These are phyloP conservation scores for Dryomyza anilis DNA, from an alignment of 2,888 invertebrate species.

Conservation along the genomic window DNA sequence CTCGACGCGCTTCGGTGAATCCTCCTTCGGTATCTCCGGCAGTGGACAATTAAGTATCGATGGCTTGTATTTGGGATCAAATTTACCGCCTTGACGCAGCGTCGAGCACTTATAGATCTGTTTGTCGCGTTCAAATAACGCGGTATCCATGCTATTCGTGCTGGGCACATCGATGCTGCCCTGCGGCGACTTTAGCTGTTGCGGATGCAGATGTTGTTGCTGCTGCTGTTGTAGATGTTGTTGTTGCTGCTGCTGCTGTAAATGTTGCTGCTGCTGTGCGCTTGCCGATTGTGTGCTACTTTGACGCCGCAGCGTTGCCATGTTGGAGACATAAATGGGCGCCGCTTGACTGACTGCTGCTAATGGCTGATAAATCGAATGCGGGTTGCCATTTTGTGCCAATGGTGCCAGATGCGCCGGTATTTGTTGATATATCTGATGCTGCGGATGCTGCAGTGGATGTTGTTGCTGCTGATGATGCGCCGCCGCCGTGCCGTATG, in stretches of 20 bases:
- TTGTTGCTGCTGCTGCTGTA: constrained; percentile 37
- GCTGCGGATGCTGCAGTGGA: constrained; percentile 53
- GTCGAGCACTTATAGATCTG: constrained; percentile 62
- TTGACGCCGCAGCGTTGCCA: constrained; percentile 58
- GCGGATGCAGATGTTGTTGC: constrained; percentile 41
- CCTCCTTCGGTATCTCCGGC: constrained; percentile 61
- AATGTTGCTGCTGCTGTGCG: constrained; percentile 49
- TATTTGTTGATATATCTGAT: constrained; percentile 60
- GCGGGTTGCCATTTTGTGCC: constrained; percentile 54
- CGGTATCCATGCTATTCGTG: constrained; percentile 54
- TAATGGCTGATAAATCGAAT: constrained; percentile 57
- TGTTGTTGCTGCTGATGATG: constrained; percentile 51
- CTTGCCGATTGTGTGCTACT: constrained; percentile 51
- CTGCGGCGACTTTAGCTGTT: constrained; percentile 44
- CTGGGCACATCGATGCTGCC: constrained; percentile 51
- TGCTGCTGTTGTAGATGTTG: constrained; percentile 43
- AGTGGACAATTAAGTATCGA: constrained; percentile 61
- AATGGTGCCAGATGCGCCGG: constrained; percentile 53
- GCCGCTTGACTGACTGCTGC: constrained; percentile 52
- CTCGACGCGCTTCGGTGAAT: constrained; percentile 54
- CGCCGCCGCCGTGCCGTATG: constrained; percentile 50
- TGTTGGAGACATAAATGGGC: constrained; percentile 55
- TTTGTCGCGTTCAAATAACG: constrained; percentile 61
- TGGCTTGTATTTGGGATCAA: constrained; percentile 61
- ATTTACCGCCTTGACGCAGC: constrained; percentile 60